Evolutionary conservation across 2,113 vertebrate genomes (phyloP).

Genomic region (Proterorhinus semilunaris): DNA sequence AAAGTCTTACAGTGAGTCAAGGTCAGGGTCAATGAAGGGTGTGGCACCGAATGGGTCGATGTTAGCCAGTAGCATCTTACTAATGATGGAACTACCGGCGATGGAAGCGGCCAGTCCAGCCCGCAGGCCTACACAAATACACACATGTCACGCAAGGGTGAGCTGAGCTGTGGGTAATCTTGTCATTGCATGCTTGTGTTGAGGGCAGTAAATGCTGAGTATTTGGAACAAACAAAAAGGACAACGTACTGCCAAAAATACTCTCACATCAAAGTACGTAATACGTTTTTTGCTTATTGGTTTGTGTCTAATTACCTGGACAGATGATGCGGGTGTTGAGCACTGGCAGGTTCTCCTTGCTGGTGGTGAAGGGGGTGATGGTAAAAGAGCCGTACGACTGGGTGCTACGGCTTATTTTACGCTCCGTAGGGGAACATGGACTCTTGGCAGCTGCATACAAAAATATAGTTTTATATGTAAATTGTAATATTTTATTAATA

Average conservation of each 20-base stretch:
- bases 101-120: constrained; percentile 96
- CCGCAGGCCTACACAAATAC: constrained; percentile 81
- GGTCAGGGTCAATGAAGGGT: constrained; percentile 94
- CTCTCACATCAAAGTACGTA: not conserved
- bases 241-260: not conserved
- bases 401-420: constrained; percentile 80
- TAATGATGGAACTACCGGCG: constrained; percentile 98
- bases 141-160: constrained; percentile 17
- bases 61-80: constrained; percentile 98
- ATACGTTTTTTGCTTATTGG: not conserved
- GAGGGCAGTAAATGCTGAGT: not conserved
- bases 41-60: constrained; percentile 96
- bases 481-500: not conserved
- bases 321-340: constrained; percentile 98
- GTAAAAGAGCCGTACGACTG: constrained; percentile 86
- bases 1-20: constrained; percentile 89
- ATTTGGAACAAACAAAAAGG: not conserved
- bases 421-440: constrained; percentile 84
- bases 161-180: not conserved
- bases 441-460: constrained; percentile 74
- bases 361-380: constrained; percentile 82
- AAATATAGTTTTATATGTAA: not conserved
- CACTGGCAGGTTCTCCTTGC: constrained; percentile 96
- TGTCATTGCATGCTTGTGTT: not conserved
- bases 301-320: constrained; percentile 78